These are phyloP conservation scores for Holacanthella duospinosa DNA, from an alignment of 2,888 invertebrate genomes.

Conservation along the genomic window DNA sequence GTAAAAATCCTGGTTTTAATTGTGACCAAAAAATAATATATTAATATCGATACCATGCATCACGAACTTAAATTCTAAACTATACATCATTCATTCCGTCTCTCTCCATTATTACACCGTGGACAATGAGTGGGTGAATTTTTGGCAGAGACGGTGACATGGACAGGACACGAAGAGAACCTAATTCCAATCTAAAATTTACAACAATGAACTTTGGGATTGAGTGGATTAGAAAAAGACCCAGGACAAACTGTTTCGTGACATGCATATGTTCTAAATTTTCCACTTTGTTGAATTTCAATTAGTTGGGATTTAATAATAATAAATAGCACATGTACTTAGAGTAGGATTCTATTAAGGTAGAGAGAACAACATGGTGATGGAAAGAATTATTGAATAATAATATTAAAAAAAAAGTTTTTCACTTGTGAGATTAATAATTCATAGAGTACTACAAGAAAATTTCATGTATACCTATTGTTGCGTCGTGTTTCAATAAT, in stretches of 20 bases:
- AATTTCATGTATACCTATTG: not conserved
- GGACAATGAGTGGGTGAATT: not conserved
- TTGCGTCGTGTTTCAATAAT: not conserved
- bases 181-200: not conserved
- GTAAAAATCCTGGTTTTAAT: not conserved
- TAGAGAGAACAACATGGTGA: too few relatives aligned
- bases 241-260: not conserved
- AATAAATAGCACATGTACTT: too few relatives aligned
- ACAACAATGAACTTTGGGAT: not conserved
- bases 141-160: not conserved
- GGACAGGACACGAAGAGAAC: not conserved
- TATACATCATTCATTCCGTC: not conserved
- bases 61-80: too few relatives aligned
- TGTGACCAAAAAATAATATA: too few relatives aligned
- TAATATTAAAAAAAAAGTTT: not conserved
- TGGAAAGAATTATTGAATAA: not conserved
- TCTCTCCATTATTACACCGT: not conserved
- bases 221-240: not conserved
- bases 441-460: not conserved
- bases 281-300: not conserved
- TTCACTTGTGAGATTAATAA: not conserved
- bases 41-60: too few relatives aligned
- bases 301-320: not conserved
- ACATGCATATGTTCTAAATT: constrained; percentile 5
- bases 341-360: too few relatives aligned